Conservation (phyloP, 2,888 invertebrate species). For the Petrophora chlorosata region DNA sequence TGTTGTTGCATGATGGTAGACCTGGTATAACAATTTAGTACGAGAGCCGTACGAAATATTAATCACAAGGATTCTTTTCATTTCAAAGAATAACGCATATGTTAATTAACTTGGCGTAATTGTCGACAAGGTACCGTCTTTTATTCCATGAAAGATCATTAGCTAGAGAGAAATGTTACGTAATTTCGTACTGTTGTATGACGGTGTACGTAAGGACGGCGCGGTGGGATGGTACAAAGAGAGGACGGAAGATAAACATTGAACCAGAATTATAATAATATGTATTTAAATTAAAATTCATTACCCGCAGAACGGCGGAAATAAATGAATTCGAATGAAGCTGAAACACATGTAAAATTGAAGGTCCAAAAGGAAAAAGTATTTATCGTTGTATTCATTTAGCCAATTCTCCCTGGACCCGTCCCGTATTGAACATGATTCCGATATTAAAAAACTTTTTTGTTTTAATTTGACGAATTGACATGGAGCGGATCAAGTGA, state of each 20-base stretch:
- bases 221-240: no score
- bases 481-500: neutral
- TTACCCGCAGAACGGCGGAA: slow-evolving; percentile 9
- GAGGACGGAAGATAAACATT: no score
- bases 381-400: slow-evolving; percentile 26
- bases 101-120: no score
- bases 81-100: no score
- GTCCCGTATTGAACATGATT: slow-evolving; percentile 17
- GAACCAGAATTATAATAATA: no score
- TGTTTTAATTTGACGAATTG: slow-evolving; percentile 17
- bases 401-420: slow-evolving; percentile 15
- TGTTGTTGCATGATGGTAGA: neutral
- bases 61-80: no score
- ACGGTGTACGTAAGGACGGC: no score
- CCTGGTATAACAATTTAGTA: neutral
- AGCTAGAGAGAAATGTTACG: no score
- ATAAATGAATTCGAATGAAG: slow-evolving; percentile 18
- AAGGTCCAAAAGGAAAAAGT: slow-evolving; percentile 3
- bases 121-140: no score
- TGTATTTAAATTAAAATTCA: slow-evolving; percentile 9
- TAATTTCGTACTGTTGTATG: no score
- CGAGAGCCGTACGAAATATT: neutral
- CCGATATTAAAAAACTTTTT: slow-evolving; percentile 34
- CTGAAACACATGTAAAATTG: slow-evolving; percentile 10
- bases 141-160: no score